Base-by-base conservation (phyloP, 2,797 vertebrate species). In the Gymnothorax javanicus region DNA sequence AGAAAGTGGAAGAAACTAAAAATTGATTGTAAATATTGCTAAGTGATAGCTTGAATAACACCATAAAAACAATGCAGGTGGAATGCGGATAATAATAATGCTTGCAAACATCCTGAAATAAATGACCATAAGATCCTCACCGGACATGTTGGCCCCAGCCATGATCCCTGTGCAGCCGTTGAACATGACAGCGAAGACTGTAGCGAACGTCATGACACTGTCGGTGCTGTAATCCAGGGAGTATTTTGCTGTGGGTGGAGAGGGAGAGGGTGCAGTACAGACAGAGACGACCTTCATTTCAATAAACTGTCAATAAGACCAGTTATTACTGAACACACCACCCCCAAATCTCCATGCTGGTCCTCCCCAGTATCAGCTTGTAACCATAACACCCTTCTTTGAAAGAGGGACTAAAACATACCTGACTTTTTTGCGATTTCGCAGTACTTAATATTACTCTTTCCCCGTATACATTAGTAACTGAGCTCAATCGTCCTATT, bases 111-210 rank as follows among this genome's bases (percentile, higher is more conserved):
- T 20, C 43, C 5, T n/a, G 50, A 81, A 17, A 81, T 0, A 56
- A 81, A 56, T 56, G 43, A 79, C 56, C 54, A 81, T 81, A 81
- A 54, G 25, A 56, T 81, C 27, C 90, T 92, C 90, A 97, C 96
- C 96, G 25, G 97, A 97, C 96, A 97, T 97, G 89, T 97, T 97
- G 89, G 96, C 96, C 3, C 96, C 96, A 0, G 97, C 96, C 96
- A 97, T 97, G 89, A 97, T 97, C 20, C 96, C 96, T 0, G 96
- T 97, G 91, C 97, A 97, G 77, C 96, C 96, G 0, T 96, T 97
- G 89, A 97, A 97, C 94, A 97, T 95, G 87, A 97, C 95, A 0
- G 96, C 96, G 84, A 97, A 97, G 50, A 97, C 96, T 0, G 93
- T 93, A 82, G 94, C 94, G 8, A 97, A 97, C 23, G 86, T 97